Conservation (phyloP, 2,888 invertebrate genomes). For the Ichneumoninae sp. region DNA sequence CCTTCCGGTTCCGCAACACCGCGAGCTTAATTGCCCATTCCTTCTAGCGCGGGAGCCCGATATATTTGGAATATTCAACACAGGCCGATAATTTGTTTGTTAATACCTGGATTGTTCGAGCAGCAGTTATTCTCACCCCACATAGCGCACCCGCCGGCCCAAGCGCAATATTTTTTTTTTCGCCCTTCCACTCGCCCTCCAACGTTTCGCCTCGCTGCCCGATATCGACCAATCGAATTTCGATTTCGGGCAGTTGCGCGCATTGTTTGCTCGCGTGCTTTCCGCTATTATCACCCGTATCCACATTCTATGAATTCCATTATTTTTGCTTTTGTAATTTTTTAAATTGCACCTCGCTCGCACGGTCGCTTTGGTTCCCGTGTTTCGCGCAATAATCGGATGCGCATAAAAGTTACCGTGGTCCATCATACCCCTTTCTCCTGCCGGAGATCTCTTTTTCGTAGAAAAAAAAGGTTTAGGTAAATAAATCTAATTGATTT, state of each 20-base stretch:
- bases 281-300: constrained; percentile 49
- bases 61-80: constrained; percentile 68
- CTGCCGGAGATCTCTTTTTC: background rate
- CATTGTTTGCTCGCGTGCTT: constrained; percentile 47
- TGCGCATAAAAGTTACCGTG: background rate
- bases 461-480: background rate
- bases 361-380: background rate
- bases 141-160: background rate
- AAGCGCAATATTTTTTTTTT: constrained; percentile 25
- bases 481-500: background rate
- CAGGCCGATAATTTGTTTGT: constrained; percentile 69
- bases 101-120: constrained; percentile 64
- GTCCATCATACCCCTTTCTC: background rate
- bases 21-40: constrained; percentile 19
- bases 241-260: constrained; percentile 35
- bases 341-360: constrained; percentile 12
- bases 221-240: constrained; percentile 56
- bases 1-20: constrained; percentile 10
- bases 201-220: constrained; percentile 10
- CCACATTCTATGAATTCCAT: constrained; percentile 43
- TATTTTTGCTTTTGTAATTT: constrained; percentile 34
- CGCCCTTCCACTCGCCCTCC: background rate
- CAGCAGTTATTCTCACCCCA: constrained; percentile 25
- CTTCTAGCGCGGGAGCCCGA: constrained; percentile 7
- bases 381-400: no score